Evolutionary conservation across 2,888 invertebrate genomes (phyloP), one percentile per base, ranked within the genome.

Genomic region (Spodoptera littoralis): DNA sequence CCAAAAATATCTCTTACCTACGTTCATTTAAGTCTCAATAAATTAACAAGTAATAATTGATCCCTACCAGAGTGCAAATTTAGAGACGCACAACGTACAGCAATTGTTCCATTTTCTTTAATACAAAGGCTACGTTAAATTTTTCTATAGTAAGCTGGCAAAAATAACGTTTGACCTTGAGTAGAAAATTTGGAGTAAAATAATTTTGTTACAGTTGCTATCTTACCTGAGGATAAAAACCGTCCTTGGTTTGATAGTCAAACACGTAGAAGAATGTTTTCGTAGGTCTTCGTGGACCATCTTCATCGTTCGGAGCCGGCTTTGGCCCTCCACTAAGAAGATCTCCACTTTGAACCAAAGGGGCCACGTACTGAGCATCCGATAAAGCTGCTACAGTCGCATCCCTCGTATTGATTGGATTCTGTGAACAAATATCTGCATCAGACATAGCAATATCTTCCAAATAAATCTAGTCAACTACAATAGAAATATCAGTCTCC

Each of bases 361-460:
- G 99, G 0, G 99, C 98, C 43, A 98, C 98, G 86, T 98, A 98
- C 87, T 98, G 98, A 1, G 98, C 98, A 89, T 99, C 99, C 71
- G 98, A 98, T 47, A 99, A 92, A 6, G 99, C 98, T 46, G 98
- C 97, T 65, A 99, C 96, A 4, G 98, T 97, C 11, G 98, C 97
- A 86, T 98, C 98, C 70, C 98, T 95, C 8, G 98, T 97, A 85
- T 98, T 98, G 80, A 98, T 97, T 51, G 98, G 98, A 90, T 98
- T 98, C 91, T 98, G 96, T 41, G 87, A 88, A 60, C 70, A 73
- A 49, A 43, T n/a, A 36, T 43, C 0, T 24, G 3, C 11, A 11
- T 41, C 4, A 41, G 1, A 30, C 3, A 27, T 27, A n/a, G 5
- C 22, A 11, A 22, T 46, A 24, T 24, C 11, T 27, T 5, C 12